phyloP scores from a whole-genome alignment of 1,140 invertebrate species.

The Drosophila kanapiae region DNA sequence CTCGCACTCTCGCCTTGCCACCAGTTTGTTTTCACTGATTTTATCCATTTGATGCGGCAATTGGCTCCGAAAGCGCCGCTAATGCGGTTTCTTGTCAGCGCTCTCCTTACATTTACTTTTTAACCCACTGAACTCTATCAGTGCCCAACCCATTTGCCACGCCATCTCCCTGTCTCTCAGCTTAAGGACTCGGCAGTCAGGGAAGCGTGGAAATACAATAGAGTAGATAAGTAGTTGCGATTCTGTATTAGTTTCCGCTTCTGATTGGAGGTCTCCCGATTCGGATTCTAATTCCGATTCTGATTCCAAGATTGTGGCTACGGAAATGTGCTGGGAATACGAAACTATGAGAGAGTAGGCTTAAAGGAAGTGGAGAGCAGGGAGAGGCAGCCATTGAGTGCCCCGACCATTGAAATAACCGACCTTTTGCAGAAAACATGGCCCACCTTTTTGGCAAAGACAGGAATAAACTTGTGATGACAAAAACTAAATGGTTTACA shows the following conservation, averaged over 20 bases:
- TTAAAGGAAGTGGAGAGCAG: not conserved
- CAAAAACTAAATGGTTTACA: not conserved
- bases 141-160: not conserved
- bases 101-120: not conserved
- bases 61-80: slow-evolving; percentile 48
- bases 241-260: slow-evolving; percentile 15
- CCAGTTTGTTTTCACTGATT: slow-evolving; percentile 45
- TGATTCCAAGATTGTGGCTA: not conserved
- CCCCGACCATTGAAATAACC: not conserved
- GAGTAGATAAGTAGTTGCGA: slow-evolving; percentile 39
- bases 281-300: not conserved
- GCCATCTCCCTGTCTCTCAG: not conserved
- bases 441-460: not conserved
- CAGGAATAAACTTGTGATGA: not conserved
- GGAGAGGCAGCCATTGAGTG: not conserved
- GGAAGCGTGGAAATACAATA: slow-evolving; percentile 51
- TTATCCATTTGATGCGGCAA: slow-evolving; percentile 45
- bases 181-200: slow-evolving; percentile 31
- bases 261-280: not conserved
- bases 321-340: not conserved
- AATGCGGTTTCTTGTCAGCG: slow-evolving; percentile 32
- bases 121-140: slow-evolving; percentile 5
- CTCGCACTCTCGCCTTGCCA: not conserved
- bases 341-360: not conserved
- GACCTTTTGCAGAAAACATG: too few species aligned